Evolutionary conservation across 2,797 vertebrate species (phyloP).

Genomic region (Urocyon cinereoargenteus): DNA sequence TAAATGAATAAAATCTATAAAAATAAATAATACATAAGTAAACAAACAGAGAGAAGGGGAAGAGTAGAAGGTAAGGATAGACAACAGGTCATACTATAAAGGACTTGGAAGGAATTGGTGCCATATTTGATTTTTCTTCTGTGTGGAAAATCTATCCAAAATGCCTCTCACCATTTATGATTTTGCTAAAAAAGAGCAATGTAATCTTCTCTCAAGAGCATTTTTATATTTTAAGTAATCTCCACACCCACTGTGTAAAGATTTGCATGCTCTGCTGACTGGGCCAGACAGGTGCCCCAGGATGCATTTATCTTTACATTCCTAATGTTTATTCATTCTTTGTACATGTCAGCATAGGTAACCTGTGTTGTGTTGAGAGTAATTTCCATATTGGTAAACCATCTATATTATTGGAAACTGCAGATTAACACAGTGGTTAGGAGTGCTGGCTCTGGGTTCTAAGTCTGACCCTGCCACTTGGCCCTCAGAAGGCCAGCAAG

Average conservation of each 20-base stretch:
- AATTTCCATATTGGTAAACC: not conserved
- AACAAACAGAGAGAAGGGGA: not conserved
- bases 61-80: not conserved
- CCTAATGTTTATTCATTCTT: not conserved
- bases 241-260: not conserved
- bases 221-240: not conserved
- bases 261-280: not conserved
- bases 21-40: no score
- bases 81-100: accelerated
- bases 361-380: not conserved
- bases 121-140: not conserved
- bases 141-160: constrained; percentile 2
- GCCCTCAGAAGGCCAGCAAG: not conserved
- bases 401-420: not conserved
- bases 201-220: not conserved
- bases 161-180: not conserved
- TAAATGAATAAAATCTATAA: no score
- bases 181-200: not conserved
- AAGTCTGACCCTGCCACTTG: not conserved
- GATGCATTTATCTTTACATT: not conserved
- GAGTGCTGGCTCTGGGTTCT: not conserved
- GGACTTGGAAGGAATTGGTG: not conserved
- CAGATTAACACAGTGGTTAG: not conserved
- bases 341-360: not conserved
- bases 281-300: not conserved